Conservation (phyloP, 2,113 vertebrate genomes). For the Bubo scandiacus region DNA sequence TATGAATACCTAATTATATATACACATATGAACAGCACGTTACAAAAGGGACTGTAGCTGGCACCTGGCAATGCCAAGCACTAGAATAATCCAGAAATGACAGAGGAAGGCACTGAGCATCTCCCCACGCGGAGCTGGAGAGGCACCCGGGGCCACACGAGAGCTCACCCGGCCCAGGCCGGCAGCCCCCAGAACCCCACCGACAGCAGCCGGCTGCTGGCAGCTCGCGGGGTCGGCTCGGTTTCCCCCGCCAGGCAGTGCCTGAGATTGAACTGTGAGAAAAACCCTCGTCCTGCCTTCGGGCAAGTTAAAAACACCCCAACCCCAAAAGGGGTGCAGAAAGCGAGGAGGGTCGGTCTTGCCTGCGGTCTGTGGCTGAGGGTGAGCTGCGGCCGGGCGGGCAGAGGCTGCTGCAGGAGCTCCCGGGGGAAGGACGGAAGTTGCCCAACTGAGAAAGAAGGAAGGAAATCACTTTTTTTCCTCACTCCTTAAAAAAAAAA, state of each 20-base stretch:
- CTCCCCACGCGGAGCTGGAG: not conserved
- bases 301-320: not conserved
- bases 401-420: not conserved
- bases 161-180: not conserved
- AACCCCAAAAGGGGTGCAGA: rapidly evolving
- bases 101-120: rapidly evolving
- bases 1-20: rapidly evolving
- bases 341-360: not conserved
- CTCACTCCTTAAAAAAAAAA: not conserved
- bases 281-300: not conserved
- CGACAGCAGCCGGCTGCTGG: not conserved
- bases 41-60: not conserved
- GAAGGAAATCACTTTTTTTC: not conserved
- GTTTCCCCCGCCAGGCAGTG: not conserved
- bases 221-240: rapidly evolving
- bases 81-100: rapidly evolving
- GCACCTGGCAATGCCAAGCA: not conserved
- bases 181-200: not conserved
- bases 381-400: not conserved
- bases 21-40: not conserved
- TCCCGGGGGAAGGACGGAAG: not conserved
- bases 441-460: not conserved
- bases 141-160: not conserved
- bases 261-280: rapidly evolving
- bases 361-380: not conserved